Base-by-base conservation (phyloP, 2,888 invertebrate species). In the Endotricha flammealis region DNA sequence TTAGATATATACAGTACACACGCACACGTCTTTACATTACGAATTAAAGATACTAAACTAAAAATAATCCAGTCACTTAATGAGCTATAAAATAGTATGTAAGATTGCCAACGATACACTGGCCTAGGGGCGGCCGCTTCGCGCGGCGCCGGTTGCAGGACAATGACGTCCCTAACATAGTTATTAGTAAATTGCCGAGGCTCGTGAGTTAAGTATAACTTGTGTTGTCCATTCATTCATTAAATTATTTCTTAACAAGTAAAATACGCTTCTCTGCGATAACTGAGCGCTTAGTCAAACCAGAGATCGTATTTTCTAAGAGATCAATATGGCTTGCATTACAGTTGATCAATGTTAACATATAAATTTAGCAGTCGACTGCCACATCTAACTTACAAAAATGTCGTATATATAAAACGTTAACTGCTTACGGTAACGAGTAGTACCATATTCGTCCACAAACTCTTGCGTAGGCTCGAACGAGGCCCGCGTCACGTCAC, bases 41-140 rank as follows among this genome's bases (percentile, higher is more conserved):
- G 74, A 85, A 78, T 80, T 77, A 76, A 69, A 63, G 53, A 55
- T 69, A 68, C 75, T 80, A 69, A 81, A 80, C 71, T 78, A 80
- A 74, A 78, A 76, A 59, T 75, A 82, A 82, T 74, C 81, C 85
- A 85, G 85, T 85, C 85, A 74, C 85, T 85, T 81, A 83, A 69
- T 78, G 73, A 81, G 70, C 80, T 82, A 81, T 66, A 77, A 76
- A 69, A 73, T 82, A 81, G 64, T 72, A 72, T 63, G 62, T 71
- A 70, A 73, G 70, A 72, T 81, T 68, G 85, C 85, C 85, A 79
- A 78, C 77, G 65, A 68, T 76, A 80, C 80, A 86, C 85, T 86
- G 85, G 85, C 85, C 85, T 74, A 70, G 64, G 64, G 60, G 57
- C 64, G 64, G 49, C 36, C 47, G 33, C 44, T 41, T 17, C 38